Conservation (phyloP, 2,113 vertebrate species). For the Nothobranchius kuhntae region DNA sequence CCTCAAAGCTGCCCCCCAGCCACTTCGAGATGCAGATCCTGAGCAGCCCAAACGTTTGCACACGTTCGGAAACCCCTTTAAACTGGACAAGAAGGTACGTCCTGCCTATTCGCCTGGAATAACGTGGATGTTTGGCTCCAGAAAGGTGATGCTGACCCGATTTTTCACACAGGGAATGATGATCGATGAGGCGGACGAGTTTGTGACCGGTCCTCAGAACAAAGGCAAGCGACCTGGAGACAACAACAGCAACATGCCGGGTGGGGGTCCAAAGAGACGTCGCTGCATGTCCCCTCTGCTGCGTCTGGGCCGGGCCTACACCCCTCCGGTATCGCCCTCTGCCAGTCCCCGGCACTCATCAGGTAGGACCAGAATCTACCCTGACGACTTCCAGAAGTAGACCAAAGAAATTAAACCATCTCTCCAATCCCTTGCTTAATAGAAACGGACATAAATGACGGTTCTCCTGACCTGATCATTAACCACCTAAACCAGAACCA, state of each 20-base stretch:
- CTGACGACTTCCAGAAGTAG: neutral
- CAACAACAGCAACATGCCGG: constrained; percentile 79
- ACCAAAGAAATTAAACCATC: too few relatives aligned
- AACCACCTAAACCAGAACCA: constrained; percentile 85
- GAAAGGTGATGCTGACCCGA: neutral
- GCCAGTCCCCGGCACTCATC: constrained; percentile 57
- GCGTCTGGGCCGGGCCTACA: constrained; percentile 82
- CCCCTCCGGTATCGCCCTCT: constrained; percentile 77
- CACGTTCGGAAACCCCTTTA: constrained; percentile 97
- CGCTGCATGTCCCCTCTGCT: constrained; percentile 89
- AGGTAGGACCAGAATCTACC: constrained; percentile 34
- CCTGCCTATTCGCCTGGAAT: neutral
- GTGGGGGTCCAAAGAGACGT: constrained; percentile 87
- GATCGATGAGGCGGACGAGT: constrained; percentile 98
- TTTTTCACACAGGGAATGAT: constrained; percentile 87
- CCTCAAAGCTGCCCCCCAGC: constrained; percentile 91
- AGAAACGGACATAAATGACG: constrained; percentile 80
- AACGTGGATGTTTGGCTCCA: neutral
- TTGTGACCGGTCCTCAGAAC: constrained; percentile 92
- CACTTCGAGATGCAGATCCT: constrained; percentile 92
- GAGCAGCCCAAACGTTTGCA: constrained; percentile 95
- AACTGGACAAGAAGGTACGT: constrained; percentile 95
- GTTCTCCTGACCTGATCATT: constrained; percentile 76
- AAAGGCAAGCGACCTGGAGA: constrained; percentile 87
- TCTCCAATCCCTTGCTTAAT: constrained; percentile 6